These are phyloP conservation scores for Benitochromis conjunctus DNA, from an alignment of 2,113 vertebrate species.

Conservation along the genomic window DNA sequence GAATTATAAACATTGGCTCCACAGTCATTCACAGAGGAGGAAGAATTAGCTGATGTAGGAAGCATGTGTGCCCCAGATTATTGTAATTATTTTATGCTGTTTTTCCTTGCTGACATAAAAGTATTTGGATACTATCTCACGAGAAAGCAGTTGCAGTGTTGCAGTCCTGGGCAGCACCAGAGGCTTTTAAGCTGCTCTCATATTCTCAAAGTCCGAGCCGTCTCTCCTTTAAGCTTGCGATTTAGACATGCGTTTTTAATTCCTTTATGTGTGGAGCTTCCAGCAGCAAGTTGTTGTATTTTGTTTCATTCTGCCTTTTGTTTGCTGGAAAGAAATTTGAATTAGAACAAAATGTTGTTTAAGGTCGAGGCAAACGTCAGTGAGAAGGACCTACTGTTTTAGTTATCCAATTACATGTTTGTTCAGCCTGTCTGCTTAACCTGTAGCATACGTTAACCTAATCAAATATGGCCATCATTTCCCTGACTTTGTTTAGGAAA, in stretches of 20 bases:
- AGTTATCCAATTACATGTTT: constrained; percentile 68
- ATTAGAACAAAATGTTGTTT: constrained; percentile 68
- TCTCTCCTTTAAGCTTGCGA: constrained; percentile 38
- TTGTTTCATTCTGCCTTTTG: constrained; percentile 59
- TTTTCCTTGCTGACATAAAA: constrained; percentile 62
- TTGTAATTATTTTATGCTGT: constrained; percentile 67
- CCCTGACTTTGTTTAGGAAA: constrained; percentile 64
- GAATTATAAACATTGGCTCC: constrained; percentile 60
- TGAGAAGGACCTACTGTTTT: constrained; percentile 62
- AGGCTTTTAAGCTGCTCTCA: constrained; percentile 24
- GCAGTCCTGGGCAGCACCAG: constrained; percentile 26
- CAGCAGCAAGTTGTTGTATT: constrained; percentile 62
- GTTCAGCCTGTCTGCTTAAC: constrained; percentile 62
- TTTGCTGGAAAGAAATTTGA: constrained; percentile 63
- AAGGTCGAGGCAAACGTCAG: constrained; percentile 53
- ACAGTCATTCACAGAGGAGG: constrained; percentile 49
- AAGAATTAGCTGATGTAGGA: constrained; percentile 66
- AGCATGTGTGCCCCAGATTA: constrained; percentile 69
- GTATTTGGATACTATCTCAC: constrained; percentile 68
- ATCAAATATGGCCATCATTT: constrained; percentile 65
- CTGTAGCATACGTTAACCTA: constrained; percentile 60
- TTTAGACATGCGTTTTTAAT: constrained; percentile 67
- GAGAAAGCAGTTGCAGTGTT: constrained; percentile 46
- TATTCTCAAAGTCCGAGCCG: constrained; percentile 33
- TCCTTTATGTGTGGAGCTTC: constrained; percentile 54